phyloP scores from a whole-genome alignment of 1,140 invertebrate genomes.

The Drosophila malerkotliana region DNA sequence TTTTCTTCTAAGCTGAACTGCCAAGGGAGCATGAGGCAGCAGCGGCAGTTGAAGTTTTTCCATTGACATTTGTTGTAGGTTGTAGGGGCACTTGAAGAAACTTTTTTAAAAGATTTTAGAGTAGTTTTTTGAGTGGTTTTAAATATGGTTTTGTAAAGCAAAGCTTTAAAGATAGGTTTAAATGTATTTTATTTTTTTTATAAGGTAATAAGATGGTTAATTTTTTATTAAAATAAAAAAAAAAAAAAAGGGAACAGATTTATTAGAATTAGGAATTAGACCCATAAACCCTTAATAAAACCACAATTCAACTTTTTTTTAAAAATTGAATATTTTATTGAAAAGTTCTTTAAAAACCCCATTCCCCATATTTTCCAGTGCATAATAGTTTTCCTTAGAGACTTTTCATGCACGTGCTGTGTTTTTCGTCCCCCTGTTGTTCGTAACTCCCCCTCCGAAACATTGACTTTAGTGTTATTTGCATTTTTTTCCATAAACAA shows the following conservation, averaged over 20 bases:
- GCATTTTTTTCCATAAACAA: slow-evolving; percentile 71
- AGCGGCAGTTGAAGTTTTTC: slow-evolving; percentile 46
- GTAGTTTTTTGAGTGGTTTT: no score
- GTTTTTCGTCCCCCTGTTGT: slow-evolving; percentile 15
- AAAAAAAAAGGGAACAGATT: not conserved
- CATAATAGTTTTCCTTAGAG: slow-evolving; percentile 5
- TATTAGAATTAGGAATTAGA: no score
- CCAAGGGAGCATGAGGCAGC: slow-evolving; percentile 19
- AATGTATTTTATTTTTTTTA: not conserved
- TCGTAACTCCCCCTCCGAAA: not conserved
- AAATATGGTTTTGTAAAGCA: not conserved
- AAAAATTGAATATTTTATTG: no score
- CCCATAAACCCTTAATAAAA: no score
- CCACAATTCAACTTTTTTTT: no score
- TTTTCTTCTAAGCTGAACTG: slow-evolving; percentile 56
- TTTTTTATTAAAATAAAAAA: not conserved
- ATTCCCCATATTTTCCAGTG: slow-evolving; percentile 7
- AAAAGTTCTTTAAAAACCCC: no score
- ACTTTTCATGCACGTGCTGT: slow-evolving; percentile 59
- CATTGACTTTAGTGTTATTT: slow-evolving; percentile 54
- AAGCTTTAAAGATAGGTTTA: not conserved
- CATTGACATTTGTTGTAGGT: slow-evolving; percentile 33
- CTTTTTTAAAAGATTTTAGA: no score
- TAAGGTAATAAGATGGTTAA: not conserved
- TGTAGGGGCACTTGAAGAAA: not conserved